phyloP scores from a whole-genome alignment of 2,113 vertebrate species.

The Perca schrenkii region DNA sequence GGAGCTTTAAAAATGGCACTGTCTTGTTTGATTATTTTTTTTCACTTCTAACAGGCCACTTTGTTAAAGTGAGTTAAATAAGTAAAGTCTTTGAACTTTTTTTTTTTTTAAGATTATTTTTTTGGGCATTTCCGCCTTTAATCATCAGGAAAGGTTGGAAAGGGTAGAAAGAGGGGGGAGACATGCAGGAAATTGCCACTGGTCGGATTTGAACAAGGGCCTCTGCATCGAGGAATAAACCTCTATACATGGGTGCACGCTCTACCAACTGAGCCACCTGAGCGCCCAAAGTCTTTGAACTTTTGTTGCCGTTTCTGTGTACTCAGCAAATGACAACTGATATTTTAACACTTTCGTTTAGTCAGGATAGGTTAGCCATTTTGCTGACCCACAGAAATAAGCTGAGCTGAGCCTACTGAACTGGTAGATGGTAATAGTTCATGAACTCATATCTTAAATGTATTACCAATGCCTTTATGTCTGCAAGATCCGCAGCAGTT shows the following conservation, averaged over 20 bases:
- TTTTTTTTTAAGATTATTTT: too few relatives aligned
- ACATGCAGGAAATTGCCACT: too few relatives aligned
- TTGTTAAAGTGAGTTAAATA: not conserved
- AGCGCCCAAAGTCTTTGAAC: not conserved
- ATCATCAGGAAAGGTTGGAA: too few relatives aligned
- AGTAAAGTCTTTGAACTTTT: not conserved
- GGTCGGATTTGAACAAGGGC: too few relatives aligned
- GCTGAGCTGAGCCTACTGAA: not conserved
- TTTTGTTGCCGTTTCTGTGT: not conserved
- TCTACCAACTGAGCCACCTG: too few relatives aligned
- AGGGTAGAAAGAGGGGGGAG: too few relatives aligned
- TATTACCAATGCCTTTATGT: not conserved
- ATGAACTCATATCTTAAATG: not conserved
- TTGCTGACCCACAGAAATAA: conserved; percentile 1
- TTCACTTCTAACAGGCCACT: too few relatives aligned
- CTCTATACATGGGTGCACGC: too few relatives aligned
- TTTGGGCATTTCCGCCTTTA: too few relatives aligned
- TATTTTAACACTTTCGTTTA: not conserved
- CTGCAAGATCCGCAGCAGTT: conserved; percentile 13
- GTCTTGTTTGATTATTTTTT: too few relatives aligned
- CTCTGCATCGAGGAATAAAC: too few relatives aligned
- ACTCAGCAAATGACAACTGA: not conserved
- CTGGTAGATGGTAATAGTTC: not conserved
- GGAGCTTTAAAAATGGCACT: too few relatives aligned
- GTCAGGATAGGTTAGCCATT: not conserved